Base-by-base conservation (phyloP, 2,888 invertebrate species). In the Platycnemis pennipes region DNA sequence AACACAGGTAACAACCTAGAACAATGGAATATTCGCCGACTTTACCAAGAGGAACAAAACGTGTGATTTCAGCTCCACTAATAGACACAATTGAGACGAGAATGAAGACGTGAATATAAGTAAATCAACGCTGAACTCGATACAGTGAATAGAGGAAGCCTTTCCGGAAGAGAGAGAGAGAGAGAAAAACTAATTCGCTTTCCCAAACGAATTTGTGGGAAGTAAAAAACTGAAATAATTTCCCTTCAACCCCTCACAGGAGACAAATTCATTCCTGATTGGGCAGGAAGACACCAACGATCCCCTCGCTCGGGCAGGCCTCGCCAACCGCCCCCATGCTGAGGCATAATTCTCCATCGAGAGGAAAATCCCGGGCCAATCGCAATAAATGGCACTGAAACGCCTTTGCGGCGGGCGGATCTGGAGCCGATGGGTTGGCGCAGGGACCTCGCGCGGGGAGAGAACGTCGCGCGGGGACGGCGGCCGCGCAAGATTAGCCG, bases 361-460 rank as follows among this genome's bases (percentile, higher is more conserved):
- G 45, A 46, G 87, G n/a, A 44, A 87, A 87, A 22, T 87, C 45
- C 45, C 87, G 44, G 31, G n/a, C 87, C 87, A 87, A 87, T 44
- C 87, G 87, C n/a, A n/a, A 87, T 87, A 87, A 87, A 45, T 46
- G 87, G n/a, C n/a, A n/a, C 45, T 16, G 37, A 87, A 87, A 87
- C n/a, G 45, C n/a, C 45, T 87, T 87, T 87, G 42, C 45, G 87
- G 16, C 26, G 19, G n/a, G 46, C 42, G 42, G 44, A 22, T 19
- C 26, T 22, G 26, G 37, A 37, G 44, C 42, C 37, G 86, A 86
- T 22, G 46, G 77, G 77, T 77, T 77, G 77, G 77, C 77, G 77
- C 77, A 37, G 77, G 77, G 77, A 8, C 31, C 77, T 37, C 77
- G 77, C 77, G 31, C n/a, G 77, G 37, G 77, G 37, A 3, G 77